These are phyloP conservation scores for Rhynchophorus ferrugineus DNA, from an alignment of 1,140 invertebrate genomes.

Conservation along the genomic window DNA sequence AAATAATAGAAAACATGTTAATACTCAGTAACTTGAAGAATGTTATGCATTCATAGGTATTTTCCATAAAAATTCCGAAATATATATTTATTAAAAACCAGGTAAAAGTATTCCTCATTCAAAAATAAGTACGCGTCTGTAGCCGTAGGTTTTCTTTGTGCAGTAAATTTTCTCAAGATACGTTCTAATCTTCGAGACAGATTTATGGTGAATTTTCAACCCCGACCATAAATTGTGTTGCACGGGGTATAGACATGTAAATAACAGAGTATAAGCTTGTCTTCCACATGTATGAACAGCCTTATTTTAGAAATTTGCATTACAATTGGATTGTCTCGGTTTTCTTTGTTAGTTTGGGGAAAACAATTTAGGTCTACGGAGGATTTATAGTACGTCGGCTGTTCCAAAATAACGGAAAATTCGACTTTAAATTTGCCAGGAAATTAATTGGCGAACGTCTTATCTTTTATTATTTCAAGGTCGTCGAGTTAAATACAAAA, in stretches of 20 bases:
- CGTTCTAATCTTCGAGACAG: neutral
- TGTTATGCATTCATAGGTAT: no score
- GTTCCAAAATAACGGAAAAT: neutral
- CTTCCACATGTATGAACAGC: slow-evolving; percentile 17
- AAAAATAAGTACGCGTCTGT: neutral
- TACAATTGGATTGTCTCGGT: slow-evolving; percentile 19
- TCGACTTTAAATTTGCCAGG: no score
- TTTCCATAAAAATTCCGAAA: neutral
- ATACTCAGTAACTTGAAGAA: no score
- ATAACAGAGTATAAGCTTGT: slow-evolving; percentile 11
- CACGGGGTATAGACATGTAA: slow-evolving; percentile 15
- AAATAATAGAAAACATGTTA: no score
- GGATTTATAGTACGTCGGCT: slow-evolving; percentile 11
- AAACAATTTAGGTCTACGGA: slow-evolving; percentile 16
- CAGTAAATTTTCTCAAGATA: neutral
- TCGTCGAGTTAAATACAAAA: no score
- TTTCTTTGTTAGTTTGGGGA: slow-evolving; percentile 17
- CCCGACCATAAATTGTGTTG: slow-evolving; percentile 13
- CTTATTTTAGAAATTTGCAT: slow-evolving; percentile 19
- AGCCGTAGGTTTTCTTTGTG: slow-evolving; percentile 3
- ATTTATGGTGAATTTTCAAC: slow-evolving; percentile 7
- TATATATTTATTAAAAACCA: slow-evolving; percentile 4
- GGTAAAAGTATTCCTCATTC: neutral
- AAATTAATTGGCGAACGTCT: no score
- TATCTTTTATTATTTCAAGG: no score